Conservation (phyloP, 2,797 vertebrate genomes). For the Falco biarmicus region DNA sequence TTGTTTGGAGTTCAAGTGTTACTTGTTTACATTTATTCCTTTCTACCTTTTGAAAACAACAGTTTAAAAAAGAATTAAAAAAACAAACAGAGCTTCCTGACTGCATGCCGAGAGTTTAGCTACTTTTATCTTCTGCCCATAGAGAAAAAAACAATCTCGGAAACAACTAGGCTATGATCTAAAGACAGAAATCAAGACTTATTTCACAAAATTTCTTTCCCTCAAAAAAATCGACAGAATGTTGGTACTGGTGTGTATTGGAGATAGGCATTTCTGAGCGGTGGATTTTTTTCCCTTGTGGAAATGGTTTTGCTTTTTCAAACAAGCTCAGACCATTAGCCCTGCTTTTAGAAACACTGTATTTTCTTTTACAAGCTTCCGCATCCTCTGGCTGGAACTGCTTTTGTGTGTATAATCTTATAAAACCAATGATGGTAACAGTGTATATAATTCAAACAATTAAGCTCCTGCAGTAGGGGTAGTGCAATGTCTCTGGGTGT, state of each 20-base stretch:
- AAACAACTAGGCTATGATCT: not conserved
- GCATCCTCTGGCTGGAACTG: not conserved
- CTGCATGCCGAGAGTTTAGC: not conserved
- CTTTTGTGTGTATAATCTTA: not conserved
- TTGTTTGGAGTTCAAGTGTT: not conserved
- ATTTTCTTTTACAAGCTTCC: not conserved
- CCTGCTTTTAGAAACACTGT: not conserved
- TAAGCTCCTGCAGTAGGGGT: not conserved
- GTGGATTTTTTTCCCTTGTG: fast-evolving
- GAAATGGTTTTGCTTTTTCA: not conserved
- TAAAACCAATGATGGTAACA: not conserved
- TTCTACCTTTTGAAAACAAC: not conserved
- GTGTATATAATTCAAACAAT: slow-evolving; percentile 42
- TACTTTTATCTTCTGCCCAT: not conserved
- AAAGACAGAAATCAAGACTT: not conserved
- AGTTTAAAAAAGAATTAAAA: too few species aligned
- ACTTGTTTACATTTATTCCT: not conserved
- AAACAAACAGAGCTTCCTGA: not conserved
- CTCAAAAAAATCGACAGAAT: not conserved
- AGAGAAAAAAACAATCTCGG: not conserved
- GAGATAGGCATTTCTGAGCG: not conserved
- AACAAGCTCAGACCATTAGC: not conserved
- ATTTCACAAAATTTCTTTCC: not conserved
- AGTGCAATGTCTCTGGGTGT: not conserved
- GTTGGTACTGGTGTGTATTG: not conserved